A percentile compares a stretch with the other conserved stretches of the same genome.
These are phyloP conservation scores for Tichodroma muraria DNA, from an alignment of 2,113 vertebrate genomes.

Conservation along the genomic window DNA sequence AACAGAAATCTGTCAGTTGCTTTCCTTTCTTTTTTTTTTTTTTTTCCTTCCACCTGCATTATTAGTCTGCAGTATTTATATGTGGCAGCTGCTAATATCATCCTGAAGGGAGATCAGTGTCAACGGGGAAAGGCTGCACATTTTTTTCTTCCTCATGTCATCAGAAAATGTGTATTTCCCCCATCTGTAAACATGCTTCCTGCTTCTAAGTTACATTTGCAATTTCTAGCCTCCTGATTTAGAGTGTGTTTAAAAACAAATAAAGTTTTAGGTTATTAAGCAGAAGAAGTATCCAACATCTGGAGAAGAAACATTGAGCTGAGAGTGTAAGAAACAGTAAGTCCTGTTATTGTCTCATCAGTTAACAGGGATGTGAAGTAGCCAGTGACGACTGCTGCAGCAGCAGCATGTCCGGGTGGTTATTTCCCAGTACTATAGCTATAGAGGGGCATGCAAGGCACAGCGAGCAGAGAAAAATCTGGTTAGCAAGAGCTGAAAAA, in stretches of 20 bases:
- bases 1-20: slow-evolving; percentile 26
- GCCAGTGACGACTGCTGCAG: slow-evolving; percentile 62
- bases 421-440: slow-evolving; percentile 55
- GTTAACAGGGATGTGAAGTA: slow-evolving; percentile 63
- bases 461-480: slow-evolving; percentile 19
- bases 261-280: slow-evolving; percentile 68
- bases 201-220: slow-evolving; percentile 48
- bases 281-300: slow-evolving; percentile 43
- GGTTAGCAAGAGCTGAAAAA: slow-evolving; percentile 35
- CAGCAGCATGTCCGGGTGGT: slow-evolving; percentile 67
- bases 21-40: background rate
- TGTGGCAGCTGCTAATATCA: slow-evolving; percentile 67
- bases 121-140: slow-evolving; percentile 54
- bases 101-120: slow-evolving; percentile 45
- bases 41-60: slow-evolving; percentile 25
- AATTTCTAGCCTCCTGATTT: slow-evolving; percentile 27
- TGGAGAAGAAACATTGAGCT: slow-evolving; percentile 49
- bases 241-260: background rate
- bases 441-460: slow-evolving; percentile 42
- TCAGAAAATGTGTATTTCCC: background rate
- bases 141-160: background rate
- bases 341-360: slow-evolving; percentile 66
- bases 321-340: slow-evolving; percentile 51
- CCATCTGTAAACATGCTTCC: slow-evolving; percentile 33
- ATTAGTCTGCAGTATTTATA: slow-evolving; percentile 67